phyloP scores from a whole-genome alignment of 1,140 invertebrate species.

The Drosophila baimaii region DNA sequence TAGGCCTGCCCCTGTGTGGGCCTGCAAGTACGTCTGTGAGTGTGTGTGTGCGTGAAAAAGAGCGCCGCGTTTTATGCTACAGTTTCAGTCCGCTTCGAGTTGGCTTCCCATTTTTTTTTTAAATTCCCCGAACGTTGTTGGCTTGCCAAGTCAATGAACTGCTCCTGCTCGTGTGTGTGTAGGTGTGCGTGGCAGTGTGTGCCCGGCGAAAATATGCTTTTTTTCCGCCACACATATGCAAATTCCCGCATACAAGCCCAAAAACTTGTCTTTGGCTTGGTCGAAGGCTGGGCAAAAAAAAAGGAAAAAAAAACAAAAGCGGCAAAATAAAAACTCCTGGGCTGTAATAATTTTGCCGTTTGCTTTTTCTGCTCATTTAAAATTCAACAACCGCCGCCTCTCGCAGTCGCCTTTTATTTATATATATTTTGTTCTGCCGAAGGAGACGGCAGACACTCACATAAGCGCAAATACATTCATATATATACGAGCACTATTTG shows the following conservation, averaged over 20 bases:
- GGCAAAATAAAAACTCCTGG: conserved; percentile 60
- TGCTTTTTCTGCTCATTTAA: conserved; percentile 78
- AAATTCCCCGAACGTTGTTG: conserved; percentile 64
- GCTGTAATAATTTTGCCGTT: conserved; percentile 78
- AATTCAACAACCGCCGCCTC: conserved; percentile 78
- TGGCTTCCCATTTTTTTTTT: conserved; percentile 51
- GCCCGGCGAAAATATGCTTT: conserved; percentile 25
- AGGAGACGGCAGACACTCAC: conserved; percentile 22
- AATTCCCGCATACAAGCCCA: conserved; percentile 59
- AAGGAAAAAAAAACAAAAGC: conserved; percentile 22
- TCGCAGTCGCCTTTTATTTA: conserved; percentile 62
- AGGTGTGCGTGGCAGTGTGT: conserved; percentile 21
- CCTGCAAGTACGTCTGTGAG: conserved; percentile 9
- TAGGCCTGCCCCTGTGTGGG: conserved; percentile 47
- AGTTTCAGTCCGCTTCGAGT: conserved; percentile 40
- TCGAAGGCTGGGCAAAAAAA: conserved; percentile 22
- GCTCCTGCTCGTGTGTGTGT: conserved; percentile 31
- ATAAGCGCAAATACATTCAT: conserved; percentile 21
- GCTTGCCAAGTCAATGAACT: conserved; percentile 72
- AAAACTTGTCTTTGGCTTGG: conserved; percentile 74
- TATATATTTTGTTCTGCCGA: conserved; percentile 31
- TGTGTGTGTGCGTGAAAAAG: conserved; percentile 26
- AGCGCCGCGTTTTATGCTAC: conserved; percentile 47
- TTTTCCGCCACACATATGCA: conserved; percentile 46
- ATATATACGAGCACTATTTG: conserved; percentile 58